Percentiles rank a stretch among this genome's conserved stretches.
phyloP scores from a whole-genome alignment of 2,797 vertebrate species.

The Pitangus sulphuratus region DNA sequence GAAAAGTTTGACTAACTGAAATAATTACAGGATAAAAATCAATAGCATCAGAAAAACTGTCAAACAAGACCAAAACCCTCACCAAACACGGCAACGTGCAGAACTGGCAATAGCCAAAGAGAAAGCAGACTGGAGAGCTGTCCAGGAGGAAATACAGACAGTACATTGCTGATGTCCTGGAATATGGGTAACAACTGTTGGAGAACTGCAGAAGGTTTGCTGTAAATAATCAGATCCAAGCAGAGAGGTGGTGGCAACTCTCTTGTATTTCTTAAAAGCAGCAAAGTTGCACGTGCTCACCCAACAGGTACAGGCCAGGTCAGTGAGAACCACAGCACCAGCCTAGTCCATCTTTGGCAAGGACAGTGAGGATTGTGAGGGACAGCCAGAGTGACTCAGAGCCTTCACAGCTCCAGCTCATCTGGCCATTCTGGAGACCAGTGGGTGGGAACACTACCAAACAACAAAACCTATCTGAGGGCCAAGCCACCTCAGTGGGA shows the following conservation, averaged over 20 bases:
- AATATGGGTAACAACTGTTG: background rate
- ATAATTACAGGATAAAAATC: conserved; percentile 9
- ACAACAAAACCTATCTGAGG: background rate
- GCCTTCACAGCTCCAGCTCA: background rate
- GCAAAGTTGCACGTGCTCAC: rapidly evolving
- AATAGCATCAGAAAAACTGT: background rate
- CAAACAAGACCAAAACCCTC: background rate
- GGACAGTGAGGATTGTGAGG: background rate
- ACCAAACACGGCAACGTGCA: background rate
- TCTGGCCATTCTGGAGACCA: rapidly evolving
- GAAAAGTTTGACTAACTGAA: background rate
- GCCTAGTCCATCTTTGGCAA: background rate
- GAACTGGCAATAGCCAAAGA: background rate
- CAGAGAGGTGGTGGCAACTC: background rate
- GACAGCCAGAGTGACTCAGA: background rate
- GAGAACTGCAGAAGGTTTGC: background rate
- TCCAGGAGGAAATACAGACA: conserved; percentile 9
- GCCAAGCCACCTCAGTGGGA: background rate
- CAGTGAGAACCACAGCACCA: background rate
- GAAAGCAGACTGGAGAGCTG: background rate
- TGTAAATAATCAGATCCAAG: background rate
- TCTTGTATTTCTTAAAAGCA: background rate
- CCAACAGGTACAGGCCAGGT: background rate
- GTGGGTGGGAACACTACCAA: background rate
- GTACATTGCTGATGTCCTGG: background rate